Evolutionary conservation across 2,888 invertebrate species (phyloP), one percentile per base, ranked within the genome.

Genomic region (Lacanobia wlatinum): DNA sequence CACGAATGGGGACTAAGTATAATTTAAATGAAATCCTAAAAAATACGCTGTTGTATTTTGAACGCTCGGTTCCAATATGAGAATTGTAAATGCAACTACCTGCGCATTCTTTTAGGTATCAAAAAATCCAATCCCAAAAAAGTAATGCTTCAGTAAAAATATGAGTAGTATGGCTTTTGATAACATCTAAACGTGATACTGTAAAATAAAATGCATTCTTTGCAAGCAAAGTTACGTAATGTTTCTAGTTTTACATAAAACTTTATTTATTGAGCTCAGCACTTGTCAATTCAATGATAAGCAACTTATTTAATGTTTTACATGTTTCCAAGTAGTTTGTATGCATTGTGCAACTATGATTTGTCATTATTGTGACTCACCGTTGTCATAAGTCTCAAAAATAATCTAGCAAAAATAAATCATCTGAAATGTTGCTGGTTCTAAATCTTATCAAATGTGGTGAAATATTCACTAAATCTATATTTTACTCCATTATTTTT

Each of bases 241-340:
- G 2, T 1, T 0, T 4, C 43, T 50, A 64, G 64, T 58, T 28
- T 28, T 7, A 38, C 23, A 67, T 62, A 70, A 50, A 75, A 76
- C n/a, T 68, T 56, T 28, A 62, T 55, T 65, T 34, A 70, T 56
- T 68, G 59, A 78, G 55, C 64, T 43, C 38, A 34, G 52, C 64
- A 46, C 79, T 82, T 56, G 65, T 66, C 64, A 48, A 62, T 73
- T 58, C 40, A 61, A 64, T 71, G 80, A 82, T 77, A 83, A 77
- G 67, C 65, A 46, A 68, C n/a, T 81, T 68, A 81, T 72, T 80
- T 48, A 38, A 62, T 81, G 65, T 81, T 72, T 62, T 62, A 76
- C 61, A 38, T 53, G 16, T 55, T 72, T 65, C 46, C 61, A 53
- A 76, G 46, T 68, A 65, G 68, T 63, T 68, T 62, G 2, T 46